Conservation (phyloP, 2,797 vertebrate species). For the Neosilurus mollespiculum region DNA sequence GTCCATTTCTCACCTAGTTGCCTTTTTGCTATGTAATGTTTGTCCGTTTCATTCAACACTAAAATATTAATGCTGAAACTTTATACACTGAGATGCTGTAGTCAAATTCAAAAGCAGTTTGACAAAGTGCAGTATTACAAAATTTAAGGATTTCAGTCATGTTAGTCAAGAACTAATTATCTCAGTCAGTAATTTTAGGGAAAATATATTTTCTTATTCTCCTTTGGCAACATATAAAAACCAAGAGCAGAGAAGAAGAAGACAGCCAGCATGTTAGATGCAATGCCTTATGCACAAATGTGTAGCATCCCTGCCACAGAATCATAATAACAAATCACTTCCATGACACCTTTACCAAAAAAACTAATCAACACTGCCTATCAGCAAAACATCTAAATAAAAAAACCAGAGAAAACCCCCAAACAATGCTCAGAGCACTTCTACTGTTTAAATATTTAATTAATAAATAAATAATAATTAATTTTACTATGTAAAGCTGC, state of each 20-base stretch:
- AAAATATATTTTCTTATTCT: background rate
- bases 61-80: background rate
- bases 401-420: slow-evolving; percentile 22
- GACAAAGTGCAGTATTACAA: background rate
- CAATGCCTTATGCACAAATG: slow-evolving; percentile 28
- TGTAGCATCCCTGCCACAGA: slow-evolving; percentile 9
- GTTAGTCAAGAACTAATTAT: background rate
- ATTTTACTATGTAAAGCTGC: no score
- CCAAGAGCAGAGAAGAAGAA: background rate
- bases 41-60: background rate
- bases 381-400: slow-evolving; percentile 40
- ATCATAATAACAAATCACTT: slow-evolving; percentile 46
- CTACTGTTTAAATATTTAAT: no score
- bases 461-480: no score
- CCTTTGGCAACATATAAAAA: background rate
- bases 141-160: background rate
- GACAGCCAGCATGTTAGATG: background rate
- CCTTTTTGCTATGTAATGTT: background rate
- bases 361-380: slow-evolving; percentile 30
- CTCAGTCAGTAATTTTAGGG: background rate
- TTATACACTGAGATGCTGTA: background rate
- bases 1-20: slow-evolving; percentile 26
- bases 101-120: background rate
- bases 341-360: slow-evolving; percentile 13
- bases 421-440: slow-evolving; percentile 14